Conservation (phyloP, 1,140 invertebrate species). For the Antheraea mylitta region DNA sequence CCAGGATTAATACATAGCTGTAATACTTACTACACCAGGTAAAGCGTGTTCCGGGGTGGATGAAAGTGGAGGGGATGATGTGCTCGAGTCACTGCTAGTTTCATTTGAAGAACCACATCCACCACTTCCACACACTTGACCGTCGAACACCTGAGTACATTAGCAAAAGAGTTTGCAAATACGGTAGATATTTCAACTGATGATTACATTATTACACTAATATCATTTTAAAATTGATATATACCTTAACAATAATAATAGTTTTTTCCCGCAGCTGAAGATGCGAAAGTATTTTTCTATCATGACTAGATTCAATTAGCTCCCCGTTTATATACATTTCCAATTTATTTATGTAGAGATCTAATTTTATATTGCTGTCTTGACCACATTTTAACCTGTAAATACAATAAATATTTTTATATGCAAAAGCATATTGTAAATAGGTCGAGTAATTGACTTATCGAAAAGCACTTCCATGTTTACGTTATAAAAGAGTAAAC, state of each 20-base stretch:
- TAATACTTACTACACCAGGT: slow-evolving; percentile 91
- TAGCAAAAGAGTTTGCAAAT: slow-evolving; percentile 6
- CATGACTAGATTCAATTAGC: slow-evolving; percentile 91
- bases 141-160: slow-evolving; percentile 56
- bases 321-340: slow-evolving; percentile 96
- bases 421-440: neutral
- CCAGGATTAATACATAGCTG: neutral
- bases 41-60: slow-evolving; percentile 92
- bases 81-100: slow-evolving; percentile 92
- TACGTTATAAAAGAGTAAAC: too few relatives aligned
- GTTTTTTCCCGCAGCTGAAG: slow-evolving; percentile 95
- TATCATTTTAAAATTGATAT: slow-evolving; percentile 2
- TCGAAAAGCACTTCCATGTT: too few relatives aligned
- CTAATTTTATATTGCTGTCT: slow-evolving; percentile 89
- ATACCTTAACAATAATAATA: slow-evolving; percentile 91
- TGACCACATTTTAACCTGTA: slow-evolving; percentile 84
- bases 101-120: slow-evolving; percentile 80
- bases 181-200: neutral
- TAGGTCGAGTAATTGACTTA: too few relatives aligned
- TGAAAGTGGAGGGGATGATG: slow-evolving; percentile 92
- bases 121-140: slow-evolving; percentile 65
- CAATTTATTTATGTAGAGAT: slow-evolving; percentile 92
- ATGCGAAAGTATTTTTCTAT: slow-evolving; percentile 93
- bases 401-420: slow-evolving; percentile 20
- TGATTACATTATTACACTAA: neutral